Evolutionary conservation across 2,888 invertebrate species (phyloP).

Genomic region (Choristoneura rosaceana): DNA sequence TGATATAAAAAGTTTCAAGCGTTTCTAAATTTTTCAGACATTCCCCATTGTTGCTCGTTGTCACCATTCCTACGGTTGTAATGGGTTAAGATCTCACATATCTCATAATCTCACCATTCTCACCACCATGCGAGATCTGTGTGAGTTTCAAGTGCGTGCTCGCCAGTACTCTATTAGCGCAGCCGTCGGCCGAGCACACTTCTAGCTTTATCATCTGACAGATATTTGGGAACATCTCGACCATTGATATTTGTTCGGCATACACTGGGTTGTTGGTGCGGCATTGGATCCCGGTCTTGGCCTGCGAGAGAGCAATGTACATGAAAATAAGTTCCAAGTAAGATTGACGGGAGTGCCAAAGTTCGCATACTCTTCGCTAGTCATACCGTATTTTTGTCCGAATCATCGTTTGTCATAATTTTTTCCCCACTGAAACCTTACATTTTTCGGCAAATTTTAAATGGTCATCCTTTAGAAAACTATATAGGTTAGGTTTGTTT

Average conservation of each 20-base stretch:
- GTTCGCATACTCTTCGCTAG: no score
- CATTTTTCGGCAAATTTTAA: no score
- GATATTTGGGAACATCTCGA: slow-evolving; percentile 93
- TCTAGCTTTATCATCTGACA: slow-evolving; percentile 90
- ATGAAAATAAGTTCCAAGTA: background rate
- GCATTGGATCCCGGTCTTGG: slow-evolving; percentile 87
- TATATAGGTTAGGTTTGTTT: no score
- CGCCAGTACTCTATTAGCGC: slow-evolving; percentile 66
- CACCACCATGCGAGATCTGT: slow-evolving; percentile 70
- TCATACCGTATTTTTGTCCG: no score
- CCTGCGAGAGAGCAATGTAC: slow-evolving; percentile 74
- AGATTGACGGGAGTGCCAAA: no score
- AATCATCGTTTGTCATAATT: no score
- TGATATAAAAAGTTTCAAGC: no score
- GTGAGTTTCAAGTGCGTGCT: slow-evolving; percentile 58
- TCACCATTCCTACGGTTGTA: no score
- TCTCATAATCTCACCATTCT: slow-evolving; percentile 61
- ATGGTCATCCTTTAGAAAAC: no score
- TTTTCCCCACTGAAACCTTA: no score
- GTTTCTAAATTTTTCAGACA: no score
- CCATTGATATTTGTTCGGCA: slow-evolving; percentile 91
- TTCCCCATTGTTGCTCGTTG: no score
- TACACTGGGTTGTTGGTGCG: slow-evolving; percentile 88
- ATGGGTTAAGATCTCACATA: background rate
- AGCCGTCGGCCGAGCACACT: slow-evolving; percentile 75